Evolutionary conservation across 2,113 vertebrate genomes (phyloP).

Genomic region (Saguinus midas): DNA sequence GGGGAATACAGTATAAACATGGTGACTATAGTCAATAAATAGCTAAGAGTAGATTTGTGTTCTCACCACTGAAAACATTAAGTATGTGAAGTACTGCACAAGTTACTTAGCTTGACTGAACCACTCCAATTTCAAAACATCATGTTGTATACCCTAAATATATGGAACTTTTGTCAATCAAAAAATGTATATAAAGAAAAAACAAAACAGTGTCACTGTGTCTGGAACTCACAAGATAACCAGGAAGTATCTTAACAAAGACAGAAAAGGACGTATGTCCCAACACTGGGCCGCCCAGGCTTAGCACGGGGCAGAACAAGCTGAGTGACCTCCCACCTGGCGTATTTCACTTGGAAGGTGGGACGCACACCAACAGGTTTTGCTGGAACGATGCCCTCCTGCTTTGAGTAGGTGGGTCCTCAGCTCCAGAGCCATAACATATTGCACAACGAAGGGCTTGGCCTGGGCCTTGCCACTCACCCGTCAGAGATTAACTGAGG

Average conservation of each 20-base stretch:
- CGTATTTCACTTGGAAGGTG: background rate
- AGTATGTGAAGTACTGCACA: background rate
- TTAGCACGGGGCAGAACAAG: background rate
- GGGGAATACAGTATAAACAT: background rate
- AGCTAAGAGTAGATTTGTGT: background rate
- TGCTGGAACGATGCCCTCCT: background rate
- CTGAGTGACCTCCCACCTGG: background rate
- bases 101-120: background rate
- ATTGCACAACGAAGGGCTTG: background rate
- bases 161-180: background rate
- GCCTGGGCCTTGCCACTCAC: background rate
- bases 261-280: background rate
- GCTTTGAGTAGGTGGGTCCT: slow-evolving; percentile 1
- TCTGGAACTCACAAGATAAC: background rate
- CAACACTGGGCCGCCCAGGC: background rate
- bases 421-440: background rate
- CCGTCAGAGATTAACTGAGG: slow-evolving; percentile 25
- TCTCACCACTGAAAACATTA: background rate
- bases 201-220: background rate
- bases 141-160: background rate
- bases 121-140: background rate
- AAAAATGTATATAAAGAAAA: background rate
- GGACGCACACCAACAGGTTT: background rate
- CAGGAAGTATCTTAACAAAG: background rate
- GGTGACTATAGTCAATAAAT: background rate